These are phyloP conservation scores for Priapulus caudatus DNA, from an alignment of 2,888 invertebrate species.

Conservation along the genomic window DNA sequence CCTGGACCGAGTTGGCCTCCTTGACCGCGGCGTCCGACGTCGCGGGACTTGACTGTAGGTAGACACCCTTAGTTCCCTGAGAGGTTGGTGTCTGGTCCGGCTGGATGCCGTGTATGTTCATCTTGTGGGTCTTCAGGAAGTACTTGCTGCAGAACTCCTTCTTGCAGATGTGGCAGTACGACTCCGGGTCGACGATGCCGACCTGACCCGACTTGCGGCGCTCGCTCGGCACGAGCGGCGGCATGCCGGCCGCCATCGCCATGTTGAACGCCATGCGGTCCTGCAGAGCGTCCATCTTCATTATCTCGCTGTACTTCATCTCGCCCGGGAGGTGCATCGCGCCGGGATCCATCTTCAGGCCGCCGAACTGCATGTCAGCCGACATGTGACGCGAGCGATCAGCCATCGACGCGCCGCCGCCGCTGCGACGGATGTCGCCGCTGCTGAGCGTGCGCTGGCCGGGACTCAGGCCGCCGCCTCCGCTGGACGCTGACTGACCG, in stretches of 20 bases:
- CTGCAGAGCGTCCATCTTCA: neutral
- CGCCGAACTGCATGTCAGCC: neutral
- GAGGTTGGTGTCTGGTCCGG: neutral
- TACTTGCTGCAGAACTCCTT: constrained; percentile 88
- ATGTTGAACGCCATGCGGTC: neutral
- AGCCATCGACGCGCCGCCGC: neutral
- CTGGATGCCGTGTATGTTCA: constrained; percentile 31
- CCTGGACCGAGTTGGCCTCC: neutral
- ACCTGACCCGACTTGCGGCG: neutral
- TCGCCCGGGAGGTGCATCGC: neutral
- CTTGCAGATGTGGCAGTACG: constrained; percentile 30
- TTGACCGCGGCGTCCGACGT: too few relatives aligned
- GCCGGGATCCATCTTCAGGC: too few relatives aligned
- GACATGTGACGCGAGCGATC: neutral
- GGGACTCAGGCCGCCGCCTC: constrained; percentile 23
- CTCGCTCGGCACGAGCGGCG: constrained; percentile 5
- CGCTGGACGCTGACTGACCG: neutral
- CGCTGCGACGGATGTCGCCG: neutral
- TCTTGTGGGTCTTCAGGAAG: constrained; percentile 34
- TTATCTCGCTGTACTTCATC: neutral
- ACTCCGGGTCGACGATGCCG: neutral
- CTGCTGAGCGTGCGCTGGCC: neutral
- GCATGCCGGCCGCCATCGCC: neutral
- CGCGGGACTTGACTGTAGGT: neutral
- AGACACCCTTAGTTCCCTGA: constrained; percentile 2